Evolutionary conservation across 1,140 invertebrate genomes (phyloP).

Genomic region (Megalopta genalis): DNA sequence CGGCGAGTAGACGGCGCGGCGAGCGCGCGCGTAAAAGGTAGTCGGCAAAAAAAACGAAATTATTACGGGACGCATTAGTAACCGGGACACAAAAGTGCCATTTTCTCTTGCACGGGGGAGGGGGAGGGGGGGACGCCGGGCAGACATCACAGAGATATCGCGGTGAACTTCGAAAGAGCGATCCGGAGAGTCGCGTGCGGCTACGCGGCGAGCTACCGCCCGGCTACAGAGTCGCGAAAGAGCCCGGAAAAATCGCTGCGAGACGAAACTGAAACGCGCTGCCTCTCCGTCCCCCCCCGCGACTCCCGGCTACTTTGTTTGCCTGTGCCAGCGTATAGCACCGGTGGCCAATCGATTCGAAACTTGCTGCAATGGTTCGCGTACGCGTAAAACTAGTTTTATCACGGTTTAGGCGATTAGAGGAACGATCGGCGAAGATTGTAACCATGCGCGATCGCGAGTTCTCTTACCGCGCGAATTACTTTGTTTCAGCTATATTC

Average conservation of each 20-base stretch:
- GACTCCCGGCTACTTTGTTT: neutral
- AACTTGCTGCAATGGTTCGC: too few species aligned
- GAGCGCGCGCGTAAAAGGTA: slow-evolving; percentile 35
- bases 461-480: too few species aligned
- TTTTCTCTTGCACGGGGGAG: slow-evolving; percentile 53
- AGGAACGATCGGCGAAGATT: too few species aligned
- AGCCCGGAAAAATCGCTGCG: neutral
- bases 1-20: slow-evolving; percentile 13
- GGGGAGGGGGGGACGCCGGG: slow-evolving; percentile 43
- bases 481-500: too few species aligned
- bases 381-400: too few species aligned
- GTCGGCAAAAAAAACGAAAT: slow-evolving; percentile 51
- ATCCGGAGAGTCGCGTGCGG: slow-evolving; percentile 39
- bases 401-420: too few species aligned
- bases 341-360: too few species aligned
- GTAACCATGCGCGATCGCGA: too few species aligned
- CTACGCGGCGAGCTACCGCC: neutral
- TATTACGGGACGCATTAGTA: slow-evolving; percentile 56
- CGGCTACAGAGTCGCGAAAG: neutral
- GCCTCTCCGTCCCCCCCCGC: too few species aligned
- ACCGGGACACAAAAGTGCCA: slow-evolving; percentile 62
- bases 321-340: too few species aligned
- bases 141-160: slow-evolving; percentile 62
- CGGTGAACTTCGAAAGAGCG: slow-evolving; percentile 64
- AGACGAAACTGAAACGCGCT: neutral